Conservation (phyloP, 2,888 invertebrate genomes). For the Drosophila nigritarsus region DNA sequence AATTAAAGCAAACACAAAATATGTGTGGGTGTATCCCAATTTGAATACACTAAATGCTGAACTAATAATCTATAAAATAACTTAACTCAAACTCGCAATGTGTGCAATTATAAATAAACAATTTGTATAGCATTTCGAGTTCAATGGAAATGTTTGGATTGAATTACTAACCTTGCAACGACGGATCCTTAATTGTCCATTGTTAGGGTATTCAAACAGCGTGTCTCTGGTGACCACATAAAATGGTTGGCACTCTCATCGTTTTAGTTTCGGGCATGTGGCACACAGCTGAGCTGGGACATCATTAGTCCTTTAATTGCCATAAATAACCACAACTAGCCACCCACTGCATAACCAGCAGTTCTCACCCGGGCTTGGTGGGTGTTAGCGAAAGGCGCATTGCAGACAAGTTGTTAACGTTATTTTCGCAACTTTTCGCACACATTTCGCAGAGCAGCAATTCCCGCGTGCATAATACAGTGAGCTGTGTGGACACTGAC, state of each 20-base stretch:
- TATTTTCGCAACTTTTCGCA: conserved; percentile 71
- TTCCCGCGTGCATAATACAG: conserved; percentile 74
- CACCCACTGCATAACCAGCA: not conserved
- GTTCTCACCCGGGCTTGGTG: not conserved
- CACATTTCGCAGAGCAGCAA: conserved; percentile 44
- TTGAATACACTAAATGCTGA: not conserved
- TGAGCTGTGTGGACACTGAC: conserved; percentile 25
- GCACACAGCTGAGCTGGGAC: conserved; percentile 70
- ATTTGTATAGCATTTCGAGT: not conserved
- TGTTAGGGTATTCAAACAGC: conserved; percentile 47
- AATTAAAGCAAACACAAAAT: conserved; percentile 4
- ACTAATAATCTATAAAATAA: not conserved
- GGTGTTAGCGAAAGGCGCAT: conserved; percentile 23
- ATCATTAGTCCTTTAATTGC: conserved; percentile 82
- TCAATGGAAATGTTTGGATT: not conserved
- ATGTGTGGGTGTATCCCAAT: not conserved
- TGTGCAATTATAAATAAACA: not conserved
- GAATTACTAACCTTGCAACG: not conserved
- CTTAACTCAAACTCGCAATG: not conserved
- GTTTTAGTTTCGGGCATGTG: conserved; percentile 50
- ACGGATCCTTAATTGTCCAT: not conserved
- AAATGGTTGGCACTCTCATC: conserved; percentile 43
- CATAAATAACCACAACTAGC: conserved; percentile 78
- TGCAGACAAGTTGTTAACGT: conserved; percentile 77
- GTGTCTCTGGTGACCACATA: conserved; percentile 27